Percentiles rank a stretch among this genome's conserved stretches.
These are phyloP conservation scores for Grantiella picta DNA, from an alignment of 2,113 vertebrate species.

Conservation along the genomic window DNA sequence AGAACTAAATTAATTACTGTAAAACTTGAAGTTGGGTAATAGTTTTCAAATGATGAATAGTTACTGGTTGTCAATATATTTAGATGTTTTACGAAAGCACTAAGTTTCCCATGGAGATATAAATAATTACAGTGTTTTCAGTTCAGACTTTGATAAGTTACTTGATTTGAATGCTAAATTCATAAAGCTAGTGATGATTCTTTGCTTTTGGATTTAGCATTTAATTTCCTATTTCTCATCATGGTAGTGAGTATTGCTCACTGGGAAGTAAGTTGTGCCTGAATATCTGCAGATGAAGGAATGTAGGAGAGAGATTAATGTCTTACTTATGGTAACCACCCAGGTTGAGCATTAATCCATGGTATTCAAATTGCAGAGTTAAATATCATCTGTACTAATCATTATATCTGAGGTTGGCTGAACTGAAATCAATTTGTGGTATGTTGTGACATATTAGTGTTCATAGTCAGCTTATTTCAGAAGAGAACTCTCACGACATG, in stretches of 20 bases:
- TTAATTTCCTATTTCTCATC: background rate
- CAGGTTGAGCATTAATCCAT: background rate
- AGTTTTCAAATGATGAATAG: background rate
- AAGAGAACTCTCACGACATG: background rate
- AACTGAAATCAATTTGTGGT: background rate
- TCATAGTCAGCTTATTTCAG: background rate
- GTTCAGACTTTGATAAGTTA: background rate
- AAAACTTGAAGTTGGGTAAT: background rate
- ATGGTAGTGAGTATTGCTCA: background rate
- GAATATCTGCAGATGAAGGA: background rate
- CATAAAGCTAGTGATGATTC: background rate
- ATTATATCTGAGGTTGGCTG: background rate
- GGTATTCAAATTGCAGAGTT: background rate
- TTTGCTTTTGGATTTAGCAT: background rate
- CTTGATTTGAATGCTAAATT: conserved; percentile 21
- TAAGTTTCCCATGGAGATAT: background rate
- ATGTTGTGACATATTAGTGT: background rate
- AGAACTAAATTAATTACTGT: background rate
- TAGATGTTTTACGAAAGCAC: background rate
- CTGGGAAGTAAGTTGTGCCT: background rate
- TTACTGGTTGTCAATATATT: background rate
- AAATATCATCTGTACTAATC: background rate
- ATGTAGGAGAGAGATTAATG: background rate
- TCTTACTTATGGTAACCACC: background rate
- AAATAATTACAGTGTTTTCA: background rate